These are phyloP conservation scores for Drosophila mojavensis DNA, from an alignment of 1,140 invertebrate genomes.

Conservation along the genomic window DNA sequence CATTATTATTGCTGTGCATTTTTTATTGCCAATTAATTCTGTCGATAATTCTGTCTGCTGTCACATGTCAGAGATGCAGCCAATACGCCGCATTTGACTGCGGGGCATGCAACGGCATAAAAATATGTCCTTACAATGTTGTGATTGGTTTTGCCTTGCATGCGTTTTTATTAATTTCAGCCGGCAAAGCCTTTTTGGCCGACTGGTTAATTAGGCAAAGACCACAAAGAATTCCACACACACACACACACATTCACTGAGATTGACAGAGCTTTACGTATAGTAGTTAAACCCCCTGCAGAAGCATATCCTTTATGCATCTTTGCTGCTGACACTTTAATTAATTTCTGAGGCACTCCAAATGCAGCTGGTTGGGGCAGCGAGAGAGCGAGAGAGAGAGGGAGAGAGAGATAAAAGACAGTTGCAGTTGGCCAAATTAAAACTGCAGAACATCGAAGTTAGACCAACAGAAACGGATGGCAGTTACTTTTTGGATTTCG, in stretches of 20 bases:
- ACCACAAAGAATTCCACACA: conserved; percentile 25
- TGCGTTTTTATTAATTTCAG: conserved; percentile 52
- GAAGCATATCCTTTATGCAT: conserved; percentile 22
- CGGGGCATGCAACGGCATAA: conserved; percentile 12
- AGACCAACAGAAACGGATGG: conserved; percentile 35
- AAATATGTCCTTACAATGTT: conserved; percentile 52
- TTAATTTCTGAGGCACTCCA: conserved; percentile 64
- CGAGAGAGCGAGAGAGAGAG: no score
- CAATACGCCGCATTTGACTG: conserved; percentile 12
- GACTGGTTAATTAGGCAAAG: conserved; percentile 70
- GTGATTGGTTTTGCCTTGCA: conserved; percentile 65
- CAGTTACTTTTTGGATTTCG: conserved; percentile 10
- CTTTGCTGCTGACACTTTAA: conserved; percentile 60
- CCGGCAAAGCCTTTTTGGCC: conserved; percentile 28
- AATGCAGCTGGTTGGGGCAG: conserved; percentile 44
- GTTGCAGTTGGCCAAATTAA: conserved; percentile 62
- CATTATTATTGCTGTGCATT: background rate
- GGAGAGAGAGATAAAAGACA: conserved; percentile 26
- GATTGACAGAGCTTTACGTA: background rate
- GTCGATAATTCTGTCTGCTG: conserved; percentile 8
- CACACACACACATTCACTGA: background rate
- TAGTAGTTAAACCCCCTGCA: background rate
- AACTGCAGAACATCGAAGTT: conserved; percentile 67
- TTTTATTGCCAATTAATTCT: conserved; percentile 21
- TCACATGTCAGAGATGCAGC: background rate